phyloP scores from a whole-genome alignment of 2,888 invertebrate species.

The Petrolisthes manimaculis region DNA sequence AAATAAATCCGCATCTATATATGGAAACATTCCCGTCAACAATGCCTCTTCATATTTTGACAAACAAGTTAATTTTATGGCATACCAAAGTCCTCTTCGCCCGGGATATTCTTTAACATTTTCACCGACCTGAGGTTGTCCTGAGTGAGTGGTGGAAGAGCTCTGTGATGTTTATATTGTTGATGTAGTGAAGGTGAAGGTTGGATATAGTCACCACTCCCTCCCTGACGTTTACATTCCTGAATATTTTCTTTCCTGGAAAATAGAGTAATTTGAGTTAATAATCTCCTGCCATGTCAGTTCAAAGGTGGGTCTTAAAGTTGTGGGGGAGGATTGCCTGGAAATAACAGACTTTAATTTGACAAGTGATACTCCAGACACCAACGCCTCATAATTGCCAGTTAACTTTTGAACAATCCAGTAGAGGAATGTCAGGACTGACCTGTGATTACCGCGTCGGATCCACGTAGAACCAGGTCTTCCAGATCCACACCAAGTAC shows the following conservation, averaged over 20 bases:
- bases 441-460: conserved; percentile 30
- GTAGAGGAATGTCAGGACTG: background rate
- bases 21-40: too few species aligned
- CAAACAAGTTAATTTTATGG: too few species aligned
- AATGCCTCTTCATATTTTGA: too few species aligned
- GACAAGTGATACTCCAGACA: too few species aligned
- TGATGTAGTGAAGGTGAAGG: background rate
- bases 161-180: conserved; percentile 20
- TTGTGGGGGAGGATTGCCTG: background rate
- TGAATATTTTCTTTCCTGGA: conserved; percentile 33
- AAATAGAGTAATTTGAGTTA: background rate
- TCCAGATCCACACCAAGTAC: conserved; percentile 10
- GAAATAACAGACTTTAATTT: too few species aligned
- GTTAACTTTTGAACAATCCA: too few species aligned
- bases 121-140: conserved; percentile 29
- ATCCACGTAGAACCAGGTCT: conserved; percentile 19
- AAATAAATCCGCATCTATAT: too few species aligned
- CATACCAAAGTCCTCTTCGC: too few species aligned
- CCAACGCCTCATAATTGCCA: too few species aligned
- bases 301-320: background rate
- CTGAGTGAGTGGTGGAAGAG: conserved; percentile 29
- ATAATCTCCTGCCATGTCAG: background rate
- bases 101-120: background rate
- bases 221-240: background rate
- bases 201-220: background rate